Evolutionary conservation across 2,888 invertebrate species (phyloP).

Genomic region (Scrobipalpa atriplicella): DNA sequence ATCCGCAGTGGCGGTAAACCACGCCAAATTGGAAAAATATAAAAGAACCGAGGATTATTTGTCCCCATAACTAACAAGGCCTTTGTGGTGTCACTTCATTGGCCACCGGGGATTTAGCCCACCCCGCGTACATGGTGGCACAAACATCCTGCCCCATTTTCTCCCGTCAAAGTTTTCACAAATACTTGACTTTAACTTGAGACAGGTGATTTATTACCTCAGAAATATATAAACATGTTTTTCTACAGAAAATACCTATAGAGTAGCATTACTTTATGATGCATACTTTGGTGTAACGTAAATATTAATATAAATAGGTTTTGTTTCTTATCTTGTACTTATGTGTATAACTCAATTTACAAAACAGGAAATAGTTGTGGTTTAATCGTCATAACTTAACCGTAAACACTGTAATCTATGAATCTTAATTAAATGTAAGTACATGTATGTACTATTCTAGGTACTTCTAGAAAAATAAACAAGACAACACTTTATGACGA

Average conservation of each 20-base stretch:
- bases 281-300: background rate
- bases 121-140: background rate
- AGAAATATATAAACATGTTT: no score
- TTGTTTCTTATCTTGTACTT: background rate
- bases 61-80: slow-evolving; percentile 7
- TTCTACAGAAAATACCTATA: no score
- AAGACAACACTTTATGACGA: background rate
- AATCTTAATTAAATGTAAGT: no score
- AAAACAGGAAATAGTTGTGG: background rate
- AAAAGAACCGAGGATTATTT: slow-evolving; percentile 10
- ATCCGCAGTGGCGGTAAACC: background rate
- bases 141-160: background rate
- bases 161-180: no score
- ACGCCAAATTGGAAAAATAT: background rate
- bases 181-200: no score
- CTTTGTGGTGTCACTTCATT: slow-evolving; percentile 18
- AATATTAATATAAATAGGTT: background rate
- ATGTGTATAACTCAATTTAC: background rate
- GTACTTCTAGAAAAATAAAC: no score
- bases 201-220: no score
- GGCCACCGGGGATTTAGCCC: background rate
- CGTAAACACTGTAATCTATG: no score
- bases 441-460: no score
- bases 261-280: no score
- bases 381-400: background rate